phyloP scores from a whole-genome alignment of 1,140 invertebrate species.

The Telenomus remus region DNA sequence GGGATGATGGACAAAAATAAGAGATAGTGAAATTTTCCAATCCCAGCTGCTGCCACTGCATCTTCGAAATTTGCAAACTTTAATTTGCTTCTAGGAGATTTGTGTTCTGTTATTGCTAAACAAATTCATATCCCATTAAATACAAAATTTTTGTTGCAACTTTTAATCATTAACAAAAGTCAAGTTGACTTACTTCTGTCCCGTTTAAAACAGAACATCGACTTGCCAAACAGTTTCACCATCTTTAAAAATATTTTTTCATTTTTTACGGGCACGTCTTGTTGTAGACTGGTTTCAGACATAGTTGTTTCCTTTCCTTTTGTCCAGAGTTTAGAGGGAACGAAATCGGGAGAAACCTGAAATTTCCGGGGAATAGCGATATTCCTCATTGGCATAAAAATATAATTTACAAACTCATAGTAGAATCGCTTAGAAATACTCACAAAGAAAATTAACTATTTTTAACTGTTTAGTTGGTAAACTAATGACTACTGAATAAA shows the following conservation, averaged over 20 bases:
- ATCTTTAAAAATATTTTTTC: background rate
- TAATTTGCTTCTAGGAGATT: conserved; percentile 68
- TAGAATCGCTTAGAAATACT: too few species aligned
- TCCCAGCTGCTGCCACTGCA: conserved; percentile 78
- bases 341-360: too few species aligned
- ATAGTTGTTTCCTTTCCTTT: conserved; percentile 12
- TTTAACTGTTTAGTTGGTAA: too few species aligned
- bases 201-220: conserved; percentile 14
- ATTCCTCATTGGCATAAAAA: too few species aligned
- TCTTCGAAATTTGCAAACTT: conserved; percentile 82
- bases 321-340: too few species aligned
- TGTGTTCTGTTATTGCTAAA: conserved; percentile 31
- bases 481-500: too few species aligned
- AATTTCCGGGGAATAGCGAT: too few species aligned
- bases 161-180: background rate
- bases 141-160: background rate
- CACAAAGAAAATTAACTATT: too few species aligned
- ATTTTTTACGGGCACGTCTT: background rate
- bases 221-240: background rate
- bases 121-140: background rate
- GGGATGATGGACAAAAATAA: conserved; percentile 79
- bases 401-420: too few species aligned
- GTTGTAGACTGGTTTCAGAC: background rate
- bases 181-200: conserved; percentile 9
- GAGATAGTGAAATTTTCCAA: conserved; percentile 81